Evolutionary conservation across 2,888 invertebrate species (phyloP).

Genomic region (Ochropleura leucogaster): DNA sequence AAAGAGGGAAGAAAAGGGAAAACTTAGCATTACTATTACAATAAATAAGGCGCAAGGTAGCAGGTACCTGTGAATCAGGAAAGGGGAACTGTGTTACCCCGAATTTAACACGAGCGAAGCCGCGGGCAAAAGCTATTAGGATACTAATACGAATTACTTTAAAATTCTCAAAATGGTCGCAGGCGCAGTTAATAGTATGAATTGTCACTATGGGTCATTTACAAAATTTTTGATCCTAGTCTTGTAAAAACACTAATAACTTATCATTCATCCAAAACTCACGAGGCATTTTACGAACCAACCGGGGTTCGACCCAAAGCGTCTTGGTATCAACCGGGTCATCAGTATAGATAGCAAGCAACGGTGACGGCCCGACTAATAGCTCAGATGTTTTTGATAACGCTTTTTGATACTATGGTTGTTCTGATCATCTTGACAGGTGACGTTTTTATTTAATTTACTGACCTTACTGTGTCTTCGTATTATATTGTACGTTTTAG

Average conservation of each 20-base stretch:
- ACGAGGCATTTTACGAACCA: background rate
- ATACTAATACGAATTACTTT: too few relatives aligned
- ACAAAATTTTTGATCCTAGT: too few relatives aligned
- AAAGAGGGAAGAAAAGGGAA: too few relatives aligned
- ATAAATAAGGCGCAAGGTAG: too few relatives aligned
- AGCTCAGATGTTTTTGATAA: constrained; percentile 52
- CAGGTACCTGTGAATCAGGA: too few relatives aligned
- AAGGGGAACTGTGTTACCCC: too few relatives aligned
- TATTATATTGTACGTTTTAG: background rate
- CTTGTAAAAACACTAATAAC: background rate
- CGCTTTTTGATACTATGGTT: constrained; percentile 16
- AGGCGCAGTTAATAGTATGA: too few relatives aligned
- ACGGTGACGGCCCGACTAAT: constrained; percentile 34
- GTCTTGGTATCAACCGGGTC: constrained; percentile 42
- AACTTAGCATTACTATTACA: too few relatives aligned
- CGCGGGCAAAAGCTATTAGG: too few relatives aligned
- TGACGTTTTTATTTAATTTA: constrained; percentile 51
- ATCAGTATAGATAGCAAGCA: constrained; percentile 25
- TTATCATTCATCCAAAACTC: constrained; percentile 6
- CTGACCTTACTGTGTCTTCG: constrained; percentile 1
- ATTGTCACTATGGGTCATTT: too few relatives aligned
- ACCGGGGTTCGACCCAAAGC: constrained; percentile 19
- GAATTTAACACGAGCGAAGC: too few relatives aligned
- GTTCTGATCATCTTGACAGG: constrained; percentile 29
- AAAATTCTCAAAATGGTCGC: too few relatives aligned